Evolutionary conservation across 2,888 invertebrate species (phyloP).

Genomic region (Drosophila barbarae): DNA sequence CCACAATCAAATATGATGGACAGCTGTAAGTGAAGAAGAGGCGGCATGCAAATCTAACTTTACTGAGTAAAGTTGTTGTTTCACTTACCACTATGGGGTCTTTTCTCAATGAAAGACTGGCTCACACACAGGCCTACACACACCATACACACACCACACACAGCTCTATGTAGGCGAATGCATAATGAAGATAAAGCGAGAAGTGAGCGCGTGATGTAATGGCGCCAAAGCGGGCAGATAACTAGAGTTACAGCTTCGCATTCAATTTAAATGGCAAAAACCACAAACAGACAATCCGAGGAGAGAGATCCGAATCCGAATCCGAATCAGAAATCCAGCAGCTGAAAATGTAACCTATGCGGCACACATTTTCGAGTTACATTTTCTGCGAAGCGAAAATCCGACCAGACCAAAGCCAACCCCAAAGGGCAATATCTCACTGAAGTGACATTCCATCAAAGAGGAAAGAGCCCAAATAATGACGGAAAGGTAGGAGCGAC

Average conservation of each 20-base stretch:
- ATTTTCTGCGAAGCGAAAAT: conserved; percentile 12
- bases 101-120: conserved; percentile 64
- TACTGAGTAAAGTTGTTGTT: conserved; percentile 50
- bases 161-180: conserved; percentile 13
- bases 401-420: neutral
- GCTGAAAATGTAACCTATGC: conserved; percentile 26
- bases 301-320: conserved; percentile 9
- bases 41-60: conserved; percentile 45
- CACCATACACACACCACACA: conserved; percentile 1
- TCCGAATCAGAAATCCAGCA: conserved; percentile 10
- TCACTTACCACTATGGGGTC: conserved; percentile 36
- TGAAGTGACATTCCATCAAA: conserved; percentile 22
- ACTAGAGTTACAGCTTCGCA: conserved; percentile 64
- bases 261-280: conserved; percentile 64
- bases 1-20: neutral
- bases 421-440: conserved; percentile 29
- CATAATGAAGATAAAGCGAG: conserved; percentile 41
- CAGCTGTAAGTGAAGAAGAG: conserved; percentile 5
- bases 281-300: conserved; percentile 40
- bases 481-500: neutral
- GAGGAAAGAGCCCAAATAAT: conserved; percentile 1
- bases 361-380: conserved; percentile 23
- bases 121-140: conserved; percentile 7
- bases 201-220: conserved; percentile 59
- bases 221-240: conserved; percentile 64